A percentile compares a stretch with the other conserved stretches of the same genome.
Evolutionary conservation across 2,113 vertebrate genomes (phyloP).

Genomic region (Cynocephalus volans): DNA sequence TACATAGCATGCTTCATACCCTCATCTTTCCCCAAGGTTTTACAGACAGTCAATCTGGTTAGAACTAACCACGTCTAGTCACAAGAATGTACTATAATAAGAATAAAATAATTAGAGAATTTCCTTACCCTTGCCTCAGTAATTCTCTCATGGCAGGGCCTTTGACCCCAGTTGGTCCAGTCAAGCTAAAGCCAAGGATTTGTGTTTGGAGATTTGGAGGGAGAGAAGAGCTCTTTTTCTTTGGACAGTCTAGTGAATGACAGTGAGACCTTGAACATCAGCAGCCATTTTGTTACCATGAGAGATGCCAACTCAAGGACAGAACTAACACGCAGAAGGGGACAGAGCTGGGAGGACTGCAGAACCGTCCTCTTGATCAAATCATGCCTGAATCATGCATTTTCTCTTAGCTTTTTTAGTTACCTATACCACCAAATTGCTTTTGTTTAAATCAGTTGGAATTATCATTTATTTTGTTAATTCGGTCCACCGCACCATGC

Average conservation of each 20-base stretch:
- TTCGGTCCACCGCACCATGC: neutral
- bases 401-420: neutral
- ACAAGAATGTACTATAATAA: neutral
- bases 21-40: neutral
- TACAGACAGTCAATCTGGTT: neutral
- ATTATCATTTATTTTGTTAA: neutral
- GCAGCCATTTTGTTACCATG: neutral
- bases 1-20: neutral
- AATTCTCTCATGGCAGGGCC: neutral
- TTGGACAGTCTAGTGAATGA: neutral
- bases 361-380: neutral
- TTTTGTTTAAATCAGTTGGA: neutral
- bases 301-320: neutral
- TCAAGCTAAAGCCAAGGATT: neutral
- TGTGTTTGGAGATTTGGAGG: neutral
- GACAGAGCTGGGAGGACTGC: neutral
- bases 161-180: neutral
- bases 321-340: neutral
- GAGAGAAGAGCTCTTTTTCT: neutral
- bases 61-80: neutral
- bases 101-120: neutral
- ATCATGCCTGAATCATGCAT: neutral
- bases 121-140: neutral
- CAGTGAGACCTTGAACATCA: neutral
- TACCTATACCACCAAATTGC: neutral